Evolutionary conservation across 1,140 invertebrate genomes (phyloP).

Genomic region (Anthonomus grandis): DNA sequence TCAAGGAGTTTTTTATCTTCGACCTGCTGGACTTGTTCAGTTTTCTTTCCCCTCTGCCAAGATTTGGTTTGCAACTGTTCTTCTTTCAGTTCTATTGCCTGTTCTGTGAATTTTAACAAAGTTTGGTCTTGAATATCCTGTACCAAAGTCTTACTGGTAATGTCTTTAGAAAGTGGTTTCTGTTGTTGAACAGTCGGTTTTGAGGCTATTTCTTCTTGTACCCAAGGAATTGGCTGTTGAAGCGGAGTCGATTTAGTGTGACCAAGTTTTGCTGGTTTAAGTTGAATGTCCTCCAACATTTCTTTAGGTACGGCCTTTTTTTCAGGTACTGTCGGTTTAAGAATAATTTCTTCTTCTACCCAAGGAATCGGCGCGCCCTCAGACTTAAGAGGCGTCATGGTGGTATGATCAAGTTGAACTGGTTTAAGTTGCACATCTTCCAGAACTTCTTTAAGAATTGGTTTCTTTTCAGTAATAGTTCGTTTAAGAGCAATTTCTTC

Average conservation of each 20-base stretch:
- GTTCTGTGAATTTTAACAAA: slow-evolving; percentile 9
- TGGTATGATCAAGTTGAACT: too few species aligned
- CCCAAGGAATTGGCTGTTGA: neutral
- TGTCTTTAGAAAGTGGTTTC: neutral
- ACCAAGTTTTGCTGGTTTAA: slow-evolving; percentile 24
- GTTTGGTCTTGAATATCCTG: slow-evolving; percentile 28
- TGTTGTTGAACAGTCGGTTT: neutral
- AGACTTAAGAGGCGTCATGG: too few species aligned
- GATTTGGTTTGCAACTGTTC: slow-evolving; percentile 1
- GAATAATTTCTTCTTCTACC: slow-evolving; percentile 47
- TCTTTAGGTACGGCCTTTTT: slow-evolving; percentile 47
- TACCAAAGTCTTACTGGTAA: neutral
- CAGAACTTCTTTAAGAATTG: slow-evolving; percentile 43
- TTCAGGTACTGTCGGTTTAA: slow-evolving; percentile 46
- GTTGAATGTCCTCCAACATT: slow-evolving; percentile 30
- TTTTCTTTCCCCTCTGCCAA: slow-evolving; percentile 5
- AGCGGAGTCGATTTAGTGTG: neutral
- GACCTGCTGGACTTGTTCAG: slow-evolving; percentile 15
- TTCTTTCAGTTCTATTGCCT: slow-evolving; percentile 4
- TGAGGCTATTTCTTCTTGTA: neutral
- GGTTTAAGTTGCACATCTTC: slow-evolving; percentile 35
- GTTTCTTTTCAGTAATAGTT: slow-evolving; percentile 43
- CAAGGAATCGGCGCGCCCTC: slow-evolving; percentile 41
- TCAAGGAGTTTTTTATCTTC: slow-evolving; percentile 18
- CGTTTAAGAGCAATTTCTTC: slow-evolving; percentile 49